Evolutionary conservation across 2,797 vertebrate species (phyloP).

Genomic region (Astyanax mexicanus): DNA sequence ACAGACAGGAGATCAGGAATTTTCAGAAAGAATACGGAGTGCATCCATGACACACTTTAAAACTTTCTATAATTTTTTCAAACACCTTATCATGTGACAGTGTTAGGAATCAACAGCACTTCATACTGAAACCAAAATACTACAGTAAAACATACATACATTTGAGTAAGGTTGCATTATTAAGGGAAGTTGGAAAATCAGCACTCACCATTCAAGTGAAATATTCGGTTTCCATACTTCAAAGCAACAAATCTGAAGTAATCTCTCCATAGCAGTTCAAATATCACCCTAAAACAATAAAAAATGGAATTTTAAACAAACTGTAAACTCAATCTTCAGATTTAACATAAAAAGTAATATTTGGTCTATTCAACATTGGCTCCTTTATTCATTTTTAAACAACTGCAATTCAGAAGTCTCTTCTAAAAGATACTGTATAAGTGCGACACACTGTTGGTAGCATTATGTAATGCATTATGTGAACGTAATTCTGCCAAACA

Average conservation of each 20-base stretch:
- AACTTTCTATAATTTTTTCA: no score
- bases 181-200: not conserved
- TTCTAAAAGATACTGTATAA: no score
- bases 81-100: no score
- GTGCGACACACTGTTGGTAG: no score
- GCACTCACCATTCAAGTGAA: slow-evolving; percentile 76
- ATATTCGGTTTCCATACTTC: slow-evolving; percentile 82
- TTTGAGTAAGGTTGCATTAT: not conserved
- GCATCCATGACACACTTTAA: no score
- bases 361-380: not conserved
- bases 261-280: slow-evolving; percentile 87
- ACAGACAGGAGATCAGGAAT: no score
- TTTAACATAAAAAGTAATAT: not conserved
- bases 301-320: not conserved
- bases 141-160: not conserved
- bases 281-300: slow-evolving; percentile 79
- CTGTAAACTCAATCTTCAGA: not conserved
- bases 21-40: no score
- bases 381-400: not conserved
- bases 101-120: no score
- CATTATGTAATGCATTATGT: no score
- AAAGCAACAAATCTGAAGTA: slow-evolving; percentile 85
- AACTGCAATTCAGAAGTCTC: no score
- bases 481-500: no score
- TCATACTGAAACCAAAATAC: no score